Percentiles rank a stretch among this genome's conserved stretches.
These are phyloP conservation scores for Nylanderia fulva DNA, from an alignment of 1,140 invertebrate genomes.

Conservation along the genomic window DNA sequence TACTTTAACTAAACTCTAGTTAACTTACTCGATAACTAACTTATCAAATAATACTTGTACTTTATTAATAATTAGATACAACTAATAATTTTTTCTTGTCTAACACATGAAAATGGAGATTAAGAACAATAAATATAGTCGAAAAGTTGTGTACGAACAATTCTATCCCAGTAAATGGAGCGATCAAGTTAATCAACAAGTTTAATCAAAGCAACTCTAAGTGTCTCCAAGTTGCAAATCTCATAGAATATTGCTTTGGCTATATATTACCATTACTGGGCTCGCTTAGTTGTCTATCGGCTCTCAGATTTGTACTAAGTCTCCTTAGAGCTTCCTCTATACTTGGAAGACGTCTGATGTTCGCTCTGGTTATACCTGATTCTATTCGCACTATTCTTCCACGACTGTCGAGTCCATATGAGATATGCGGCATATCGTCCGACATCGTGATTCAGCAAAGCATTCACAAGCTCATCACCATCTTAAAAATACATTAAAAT, in stretches of 20 bases:
- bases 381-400: conserved; percentile 75
- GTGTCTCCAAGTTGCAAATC: background rate
- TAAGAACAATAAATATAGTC: no score
- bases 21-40: no score
- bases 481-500: conserved; percentile 48
- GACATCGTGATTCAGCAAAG: conserved; percentile 73
- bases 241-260: background rate
- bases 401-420: conserved; percentile 70
- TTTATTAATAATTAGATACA: no score
- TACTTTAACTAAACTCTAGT: background rate
- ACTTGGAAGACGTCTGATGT: conserved; percentile 70
- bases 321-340: conserved; percentile 79
- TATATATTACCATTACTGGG: conserved; percentile 72
- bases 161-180: no score
- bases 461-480: conserved; percentile 46
- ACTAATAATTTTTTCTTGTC: no score
- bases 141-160: no score
- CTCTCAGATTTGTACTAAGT: conserved; percentile 75
- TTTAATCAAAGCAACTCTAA: no score
- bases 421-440: conserved; percentile 69
- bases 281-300: conserved; percentile 66
- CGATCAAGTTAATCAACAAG: no score
- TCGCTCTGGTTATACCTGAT: conserved; percentile 64
- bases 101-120: no score
- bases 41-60: no score